phyloP scores from a whole-genome alignment of 2,797 vertebrate species.

The Sebastes nivosus region DNA sequence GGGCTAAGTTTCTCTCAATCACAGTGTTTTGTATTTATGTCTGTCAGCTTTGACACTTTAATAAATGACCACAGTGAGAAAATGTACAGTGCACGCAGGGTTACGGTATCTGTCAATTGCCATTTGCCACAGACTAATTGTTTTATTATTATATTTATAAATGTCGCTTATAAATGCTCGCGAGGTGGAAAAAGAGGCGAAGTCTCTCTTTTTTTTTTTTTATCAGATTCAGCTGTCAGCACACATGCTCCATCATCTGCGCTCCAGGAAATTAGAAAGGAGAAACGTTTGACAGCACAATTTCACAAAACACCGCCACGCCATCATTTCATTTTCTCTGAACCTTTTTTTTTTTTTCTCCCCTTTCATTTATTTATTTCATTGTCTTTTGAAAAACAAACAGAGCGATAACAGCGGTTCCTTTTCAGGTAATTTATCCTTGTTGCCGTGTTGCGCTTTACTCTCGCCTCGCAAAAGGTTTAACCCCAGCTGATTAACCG shows the following conservation, averaged over 20 bases:
- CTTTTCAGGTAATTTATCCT: slow-evolving; percentile 62
- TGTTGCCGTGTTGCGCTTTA: not conserved
- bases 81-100: slow-evolving; percentile 42
- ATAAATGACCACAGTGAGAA: slow-evolving; percentile 53
- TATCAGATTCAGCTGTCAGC: slow-evolving; percentile 79
- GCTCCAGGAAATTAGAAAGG: slow-evolving; percentile 83
- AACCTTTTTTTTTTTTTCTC: slow-evolving; percentile 42
- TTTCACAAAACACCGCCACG: slow-evolving; percentile 81
- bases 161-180: slow-evolving; percentile 56
- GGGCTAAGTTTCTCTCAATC: not conserved
- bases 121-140: slow-evolving; percentile 73
- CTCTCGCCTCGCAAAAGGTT: slow-evolving; percentile 23
- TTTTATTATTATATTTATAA: slow-evolving; percentile 77
- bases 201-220: slow-evolving; percentile 42
- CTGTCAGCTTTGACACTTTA: slow-evolving; percentile 55
- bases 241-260: slow-evolving; percentile 77
- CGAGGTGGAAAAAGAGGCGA: slow-evolving; percentile 38
- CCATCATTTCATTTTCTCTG: slow-evolving; percentile 79
- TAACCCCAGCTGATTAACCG: slow-evolving; percentile 46
- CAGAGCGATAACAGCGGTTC: slow-evolving; percentile 57
- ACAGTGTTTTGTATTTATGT: slow-evolving; percentile 19
- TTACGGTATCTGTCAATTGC: slow-evolving; percentile 68
- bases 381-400: slow-evolving; percentile 74
- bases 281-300: slow-evolving; percentile 83
- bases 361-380: slow-evolving; percentile 71